Conservation (phyloP, 2,888 invertebrate species). For the Aspidapion aeneum region DNA sequence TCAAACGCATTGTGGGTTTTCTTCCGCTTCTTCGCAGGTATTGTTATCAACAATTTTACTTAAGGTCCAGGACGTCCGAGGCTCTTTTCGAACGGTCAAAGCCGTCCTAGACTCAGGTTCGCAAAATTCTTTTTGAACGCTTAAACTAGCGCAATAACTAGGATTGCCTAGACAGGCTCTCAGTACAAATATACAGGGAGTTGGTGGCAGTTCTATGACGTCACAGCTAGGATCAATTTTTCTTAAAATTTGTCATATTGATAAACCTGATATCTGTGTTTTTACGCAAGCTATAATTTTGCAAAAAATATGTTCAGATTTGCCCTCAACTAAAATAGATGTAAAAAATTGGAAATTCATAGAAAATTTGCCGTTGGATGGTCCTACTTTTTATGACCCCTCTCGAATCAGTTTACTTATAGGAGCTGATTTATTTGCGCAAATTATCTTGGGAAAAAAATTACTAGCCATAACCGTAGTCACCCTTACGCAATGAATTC, state of each 20-base stretch:
- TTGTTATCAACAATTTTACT: too few relatives aligned
- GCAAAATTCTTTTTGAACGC: background rate
- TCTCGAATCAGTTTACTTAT: background rate
- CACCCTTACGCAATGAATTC: slow-evolving; percentile 1
- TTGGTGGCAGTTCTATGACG: too few relatives aligned
- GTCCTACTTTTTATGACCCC: background rate
- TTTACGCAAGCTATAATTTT: too few relatives aligned
- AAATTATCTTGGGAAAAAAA: background rate
- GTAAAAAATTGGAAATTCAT: background rate
- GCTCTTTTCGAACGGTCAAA: background rate
- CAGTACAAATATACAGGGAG: too few relatives aligned
- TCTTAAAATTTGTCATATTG: too few relatives aligned
- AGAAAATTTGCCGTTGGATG: background rate
- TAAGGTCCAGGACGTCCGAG: too few relatives aligned
- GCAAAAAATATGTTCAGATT: background rate
- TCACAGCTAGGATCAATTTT: too few relatives aligned
- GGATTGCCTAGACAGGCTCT: too few relatives aligned
- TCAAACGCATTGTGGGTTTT: too few relatives aligned
- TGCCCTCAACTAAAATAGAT: background rate
- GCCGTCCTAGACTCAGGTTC: background rate
- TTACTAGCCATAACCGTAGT: background rate
- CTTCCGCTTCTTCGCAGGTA: too few relatives aligned
- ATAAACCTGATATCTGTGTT: too few relatives aligned
- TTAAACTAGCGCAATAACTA: too few relatives aligned
- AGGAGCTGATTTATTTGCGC: background rate